These are phyloP conservation scores for Drosophila affinis DNA, from an alignment of 2,888 invertebrate genomes.

Conservation along the genomic window DNA sequence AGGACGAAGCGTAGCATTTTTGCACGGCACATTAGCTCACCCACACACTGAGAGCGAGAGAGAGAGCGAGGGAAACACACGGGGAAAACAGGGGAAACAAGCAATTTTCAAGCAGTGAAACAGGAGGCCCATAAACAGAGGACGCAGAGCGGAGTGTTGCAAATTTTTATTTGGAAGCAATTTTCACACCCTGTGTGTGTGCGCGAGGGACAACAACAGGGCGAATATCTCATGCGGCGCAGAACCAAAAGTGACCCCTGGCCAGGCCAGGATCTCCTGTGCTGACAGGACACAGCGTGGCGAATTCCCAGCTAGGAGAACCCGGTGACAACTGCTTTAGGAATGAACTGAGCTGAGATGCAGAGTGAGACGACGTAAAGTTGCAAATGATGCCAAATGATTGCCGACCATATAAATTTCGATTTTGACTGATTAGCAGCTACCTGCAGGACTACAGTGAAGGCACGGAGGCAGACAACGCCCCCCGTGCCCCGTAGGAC, in stretches of 20 bases:
- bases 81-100: neutral
- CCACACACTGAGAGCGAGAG: neutral
- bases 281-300: slow-evolving; percentile 68
- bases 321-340: slow-evolving; percentile 71
- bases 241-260: slow-evolving; percentile 33
- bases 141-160: slow-evolving; percentile 61
- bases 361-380: slow-evolving; percentile 46
- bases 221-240: slow-evolving; percentile 50
- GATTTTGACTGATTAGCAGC: slow-evolving; percentile 72
- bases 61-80: neutral
- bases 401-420: slow-evolving; percentile 81
- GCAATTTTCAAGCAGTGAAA: slow-evolving; percentile 10
- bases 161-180: slow-evolving; percentile 82
- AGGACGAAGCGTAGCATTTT: slow-evolving; percentile 52
- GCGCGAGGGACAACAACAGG: slow-evolving; percentile 50
- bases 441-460: slow-evolving; percentile 1
- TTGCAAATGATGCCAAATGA: slow-evolving; percentile 80
- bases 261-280: slow-evolving; percentile 35
- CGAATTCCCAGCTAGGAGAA: slow-evolving; percentile 50
- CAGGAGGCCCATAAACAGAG: slow-evolving; percentile 56
- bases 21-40: slow-evolving; percentile 63
- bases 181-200: slow-evolving; percentile 76
- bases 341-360: slow-evolving; percentile 4
- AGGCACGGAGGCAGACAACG: slow-evolving; percentile 18
- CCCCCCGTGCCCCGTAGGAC: slow-evolving; percentile 32